These are phyloP conservation scores for Carlito syrichta DNA, from an alignment of 2,113 vertebrate species.

Conservation along the genomic window DNA sequence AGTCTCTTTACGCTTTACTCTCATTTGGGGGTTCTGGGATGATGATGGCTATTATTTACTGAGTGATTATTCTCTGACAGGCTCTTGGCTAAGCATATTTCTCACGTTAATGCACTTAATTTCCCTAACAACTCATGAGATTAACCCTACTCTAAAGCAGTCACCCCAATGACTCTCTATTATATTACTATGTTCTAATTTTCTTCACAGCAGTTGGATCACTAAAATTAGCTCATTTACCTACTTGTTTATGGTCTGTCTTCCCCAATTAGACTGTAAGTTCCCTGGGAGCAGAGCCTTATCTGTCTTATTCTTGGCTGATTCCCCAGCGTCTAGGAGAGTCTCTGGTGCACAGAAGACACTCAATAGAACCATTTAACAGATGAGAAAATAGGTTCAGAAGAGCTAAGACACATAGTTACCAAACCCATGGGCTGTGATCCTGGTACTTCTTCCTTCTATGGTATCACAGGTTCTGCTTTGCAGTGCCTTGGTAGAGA, in stretches of 20 bases:
- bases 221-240: conserved; percentile 67
- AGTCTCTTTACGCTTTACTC: conserved; percentile 39
- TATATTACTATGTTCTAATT: conserved; percentile 41
- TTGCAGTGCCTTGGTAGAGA: not conserved
- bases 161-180: conserved; percentile 31
- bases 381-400: not conserved
- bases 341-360: not conserved
- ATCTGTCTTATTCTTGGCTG: conserved; percentile 46
- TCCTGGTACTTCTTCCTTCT: not conserved
- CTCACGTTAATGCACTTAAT: conserved; percentile 54
- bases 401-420: not conserved
- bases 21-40: conserved; percentile 25
- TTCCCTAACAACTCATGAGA: conserved; percentile 54
- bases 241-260: conserved; percentile 50
- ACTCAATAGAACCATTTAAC: not conserved
- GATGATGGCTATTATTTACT: conserved; percentile 43
- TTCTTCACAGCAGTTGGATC: conserved; percentile 47
- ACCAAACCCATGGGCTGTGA: not conserved
- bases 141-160: conserved; percentile 15
- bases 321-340: not conserved
- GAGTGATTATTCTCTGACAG: conserved; percentile 42
- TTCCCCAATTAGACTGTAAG: conserved; percentile 47
- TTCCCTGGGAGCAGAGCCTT: conserved; percentile 62
- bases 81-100: conserved; percentile 40
- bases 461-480: not conserved